Conservation (phyloP, 2,797 vertebrate genomes). For the Manis pentadactyla region DNA sequence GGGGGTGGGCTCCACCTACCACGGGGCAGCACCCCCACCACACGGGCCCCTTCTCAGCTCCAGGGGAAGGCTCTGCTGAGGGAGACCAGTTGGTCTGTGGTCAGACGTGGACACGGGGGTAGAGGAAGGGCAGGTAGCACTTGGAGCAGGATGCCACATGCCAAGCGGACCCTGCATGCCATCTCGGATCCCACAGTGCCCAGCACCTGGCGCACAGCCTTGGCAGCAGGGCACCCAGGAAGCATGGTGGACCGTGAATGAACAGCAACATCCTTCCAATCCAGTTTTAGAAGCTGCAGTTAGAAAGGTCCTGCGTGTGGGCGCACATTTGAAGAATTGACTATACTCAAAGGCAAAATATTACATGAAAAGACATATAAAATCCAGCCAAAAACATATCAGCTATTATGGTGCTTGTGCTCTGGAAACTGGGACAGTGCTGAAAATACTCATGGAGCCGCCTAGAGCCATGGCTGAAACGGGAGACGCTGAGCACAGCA, state of each 20-base stretch:
- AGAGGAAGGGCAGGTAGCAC: too few species aligned
- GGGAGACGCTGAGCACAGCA: not conserved
- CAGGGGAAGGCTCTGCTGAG: not conserved
- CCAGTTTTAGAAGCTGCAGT: not conserved
- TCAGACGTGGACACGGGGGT: not conserved
- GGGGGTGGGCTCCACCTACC: too few species aligned
- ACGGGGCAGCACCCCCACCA: not conserved
- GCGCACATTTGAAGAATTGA: not conserved
- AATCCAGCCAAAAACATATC: not conserved
- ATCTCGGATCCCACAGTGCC: too few species aligned
- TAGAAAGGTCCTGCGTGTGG: too few species aligned
- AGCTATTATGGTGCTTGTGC: accelerated
- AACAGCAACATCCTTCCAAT: accelerated
- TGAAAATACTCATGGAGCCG: too few species aligned
- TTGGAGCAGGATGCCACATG: not conserved
- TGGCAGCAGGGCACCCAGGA: accelerated
- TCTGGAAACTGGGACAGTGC: not conserved
- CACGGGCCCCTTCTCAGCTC: not conserved
- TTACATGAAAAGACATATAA: not conserved
- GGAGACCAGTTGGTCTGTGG: accelerated
- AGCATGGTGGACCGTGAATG: accelerated
- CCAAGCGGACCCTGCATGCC: not conserved
- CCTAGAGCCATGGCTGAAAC: accelerated
- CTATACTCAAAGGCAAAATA: not conserved
- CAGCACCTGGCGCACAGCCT: too few species aligned